Conservation (phyloP, 2,113 vertebrate species). For the Petaurus breviceps region DNA sequence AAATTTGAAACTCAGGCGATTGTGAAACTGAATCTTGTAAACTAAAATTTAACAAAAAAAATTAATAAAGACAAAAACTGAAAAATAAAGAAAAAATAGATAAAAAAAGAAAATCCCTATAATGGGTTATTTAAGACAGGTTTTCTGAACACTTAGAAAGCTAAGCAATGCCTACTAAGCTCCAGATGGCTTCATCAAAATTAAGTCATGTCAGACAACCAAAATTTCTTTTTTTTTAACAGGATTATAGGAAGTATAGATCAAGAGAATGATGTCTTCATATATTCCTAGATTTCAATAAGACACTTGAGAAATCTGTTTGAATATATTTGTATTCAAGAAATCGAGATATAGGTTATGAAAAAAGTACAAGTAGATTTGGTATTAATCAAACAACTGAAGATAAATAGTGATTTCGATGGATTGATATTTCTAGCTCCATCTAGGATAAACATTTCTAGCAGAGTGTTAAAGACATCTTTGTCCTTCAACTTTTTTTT, state of each 20-base stretch:
- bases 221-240: neutral
- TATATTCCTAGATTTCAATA: neutral
- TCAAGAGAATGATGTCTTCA: neutral
- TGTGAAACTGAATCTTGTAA: no score
- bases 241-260: neutral
- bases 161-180: neutral
- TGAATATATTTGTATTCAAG: neutral
- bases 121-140: neutral
- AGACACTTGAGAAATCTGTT: neutral
- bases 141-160: neutral
- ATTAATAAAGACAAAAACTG: no score
- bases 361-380: neutral
- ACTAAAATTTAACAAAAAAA: no score
- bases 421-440: neutral
- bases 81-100: no score
- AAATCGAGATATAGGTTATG: neutral
- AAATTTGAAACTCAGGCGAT: no score
- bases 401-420: neutral
- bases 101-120: no score
- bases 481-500: neutral
- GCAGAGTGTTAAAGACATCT: neutral
- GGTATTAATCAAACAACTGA: neutral
- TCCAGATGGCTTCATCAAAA: neutral
- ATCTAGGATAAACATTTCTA: neutral
- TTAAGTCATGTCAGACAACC: neutral